Base-by-base conservation (phyloP, 2,888 invertebrate species). In the Alsophila aescularia region DNA sequence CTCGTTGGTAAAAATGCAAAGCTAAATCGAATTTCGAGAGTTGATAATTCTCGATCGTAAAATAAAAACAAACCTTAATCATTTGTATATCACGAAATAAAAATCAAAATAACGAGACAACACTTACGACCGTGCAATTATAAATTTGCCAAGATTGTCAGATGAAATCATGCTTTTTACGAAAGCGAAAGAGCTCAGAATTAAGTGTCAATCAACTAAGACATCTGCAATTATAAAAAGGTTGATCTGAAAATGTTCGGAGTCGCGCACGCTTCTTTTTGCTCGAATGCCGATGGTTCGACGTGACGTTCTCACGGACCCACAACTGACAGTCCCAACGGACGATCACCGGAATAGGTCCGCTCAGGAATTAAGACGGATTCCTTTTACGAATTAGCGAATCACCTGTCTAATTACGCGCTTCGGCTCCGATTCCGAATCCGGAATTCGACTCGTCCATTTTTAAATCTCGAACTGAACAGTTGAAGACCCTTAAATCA, bases 351-450 rank as follows among this genome's bases (percentile, higher is more conserved):
- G 68, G 75, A 75, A 76, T 75, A 75, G 75, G 73, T 66, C 75
- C 73, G 64, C 56, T 36, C 69, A 63, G 72, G 80, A 79, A 82
- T 81, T 79, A 81, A 83, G 82, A 78, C 81, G 84, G 76, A 89
- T 89, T 87, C 90, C 79, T 82, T 81, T 78, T 78, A 70, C 77
- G 87, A 88, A 90, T 90, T 89, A 90, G 84, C 86, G 87, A 87
- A 87, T 90, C 89, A 89, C 89, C 90, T 90, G 90, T 87, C 89
- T 88, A 89, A 90, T 90, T 90, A 87, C 81, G 72, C 71, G 72
- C 67, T 64, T 64, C 70, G 71, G 69, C 74, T 70, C 71, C 75
- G 44, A 80, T 79, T 73, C 77, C 61, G 72, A 80, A 81, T 75
- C 76, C 64, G 77, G 77, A 77, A 80, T 78, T 66, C 66, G 66